Evolutionary conservation across 2,113 vertebrate species (phyloP).

Genomic region (Barbus barbus): DNA sequence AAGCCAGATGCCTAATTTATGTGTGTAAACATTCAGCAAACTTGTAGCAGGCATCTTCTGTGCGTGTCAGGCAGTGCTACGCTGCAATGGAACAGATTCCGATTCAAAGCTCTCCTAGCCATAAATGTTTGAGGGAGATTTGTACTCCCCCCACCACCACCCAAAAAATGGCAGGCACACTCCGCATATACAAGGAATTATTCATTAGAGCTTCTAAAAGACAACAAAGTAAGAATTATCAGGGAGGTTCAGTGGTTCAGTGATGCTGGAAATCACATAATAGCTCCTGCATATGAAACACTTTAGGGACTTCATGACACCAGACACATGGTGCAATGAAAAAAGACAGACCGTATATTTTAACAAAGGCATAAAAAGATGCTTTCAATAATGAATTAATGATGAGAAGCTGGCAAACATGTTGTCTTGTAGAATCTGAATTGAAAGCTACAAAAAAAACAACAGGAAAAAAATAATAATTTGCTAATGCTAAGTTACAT

Average conservation of each 20-base stretch:
- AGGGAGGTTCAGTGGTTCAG: not conserved
- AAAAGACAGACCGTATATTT: not conserved
- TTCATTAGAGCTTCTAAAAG: constrained; percentile 10
- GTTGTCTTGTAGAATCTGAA: not conserved
- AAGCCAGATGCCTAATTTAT: constrained; percentile 57
- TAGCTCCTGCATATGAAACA: not conserved
- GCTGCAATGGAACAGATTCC: constrained; percentile 55
- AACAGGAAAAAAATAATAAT: too few species aligned
- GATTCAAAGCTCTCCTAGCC: constrained; percentile 46
- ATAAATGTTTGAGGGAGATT: constrained; percentile 55
- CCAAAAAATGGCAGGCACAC: too few species aligned
- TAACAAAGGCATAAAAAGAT: not conserved
- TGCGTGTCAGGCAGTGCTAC: constrained; percentile 38
- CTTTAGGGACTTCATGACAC: not conserved
- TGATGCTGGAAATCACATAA: not conserved
- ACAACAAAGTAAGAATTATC: not conserved
- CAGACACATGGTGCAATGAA: not conserved
- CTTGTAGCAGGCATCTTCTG: constrained; percentile 38
- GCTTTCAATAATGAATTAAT: not conserved
- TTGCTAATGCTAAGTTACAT: too few species aligned
- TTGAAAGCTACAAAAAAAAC: not conserved
- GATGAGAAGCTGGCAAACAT: not conserved
- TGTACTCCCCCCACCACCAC: not conserved
- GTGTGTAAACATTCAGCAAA: constrained; percentile 49
- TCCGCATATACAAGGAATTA: constrained; percentile 15